Conservation (phyloP, 2,113 vertebrate species). For the Lepus timidus region DNA sequence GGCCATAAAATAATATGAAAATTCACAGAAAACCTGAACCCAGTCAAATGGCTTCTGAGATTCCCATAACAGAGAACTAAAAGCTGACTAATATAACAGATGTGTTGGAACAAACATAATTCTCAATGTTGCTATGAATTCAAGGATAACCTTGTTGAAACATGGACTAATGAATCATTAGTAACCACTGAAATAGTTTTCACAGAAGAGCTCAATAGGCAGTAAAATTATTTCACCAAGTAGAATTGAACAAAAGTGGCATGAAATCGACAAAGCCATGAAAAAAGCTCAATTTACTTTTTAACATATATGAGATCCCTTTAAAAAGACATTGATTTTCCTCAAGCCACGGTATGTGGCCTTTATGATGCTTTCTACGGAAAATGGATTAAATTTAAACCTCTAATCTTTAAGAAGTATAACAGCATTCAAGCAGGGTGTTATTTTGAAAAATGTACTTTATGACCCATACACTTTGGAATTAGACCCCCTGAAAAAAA, state of each 20-base stretch:
- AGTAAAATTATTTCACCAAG: slow-evolving; percentile 60
- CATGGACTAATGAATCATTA: not conserved
- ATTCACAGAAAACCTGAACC: slow-evolving; percentile 71
- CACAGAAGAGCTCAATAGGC: slow-evolving; percentile 11
- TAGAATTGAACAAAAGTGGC: slow-evolving; percentile 55
- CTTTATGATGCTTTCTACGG: slow-evolving; percentile 29
- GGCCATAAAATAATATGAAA: slow-evolving; percentile 74
- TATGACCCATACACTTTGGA: not conserved
- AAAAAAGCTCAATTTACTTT: slow-evolving; percentile 55
- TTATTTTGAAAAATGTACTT: slow-evolving; percentile 46
- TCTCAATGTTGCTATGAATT: slow-evolving; percentile 27
- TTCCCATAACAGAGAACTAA: slow-evolving; percentile 36
- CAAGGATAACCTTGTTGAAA: slow-evolving; percentile 33
- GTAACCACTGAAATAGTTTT: slow-evolving; percentile 38
- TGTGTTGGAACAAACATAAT: slow-evolving; percentile 30
- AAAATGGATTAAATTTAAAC: slow-evolving; percentile 48
- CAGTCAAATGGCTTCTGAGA: slow-evolving; percentile 56
- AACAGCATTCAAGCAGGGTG: not conserved
- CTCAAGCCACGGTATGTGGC: not conserved
- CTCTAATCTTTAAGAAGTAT: slow-evolving; percentile 45
- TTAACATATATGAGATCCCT: slow-evolving; percentile 32
- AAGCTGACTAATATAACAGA: slow-evolving; percentile 66
- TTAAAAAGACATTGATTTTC: slow-evolving; percentile 55
- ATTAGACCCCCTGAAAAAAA: not conserved
- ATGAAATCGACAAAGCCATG: slow-evolving; percentile 57